Evolutionary conservation across 2,888 invertebrate species (phyloP), one percentile per base, ranked within the genome.

Genomic region (Tuta absoluta): DNA sequence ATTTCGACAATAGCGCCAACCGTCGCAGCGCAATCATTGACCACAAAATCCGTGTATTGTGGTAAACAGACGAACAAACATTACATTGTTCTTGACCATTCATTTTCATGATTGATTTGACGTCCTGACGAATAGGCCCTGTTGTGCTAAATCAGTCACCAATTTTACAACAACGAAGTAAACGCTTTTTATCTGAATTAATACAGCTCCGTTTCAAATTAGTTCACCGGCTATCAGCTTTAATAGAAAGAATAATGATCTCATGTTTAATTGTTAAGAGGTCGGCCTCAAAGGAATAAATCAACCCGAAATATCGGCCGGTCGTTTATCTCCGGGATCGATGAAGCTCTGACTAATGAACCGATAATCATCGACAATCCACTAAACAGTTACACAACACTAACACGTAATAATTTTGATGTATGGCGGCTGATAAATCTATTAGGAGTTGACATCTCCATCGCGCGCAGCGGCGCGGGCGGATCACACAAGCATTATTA

Each of bases 391-490:
- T 76, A 75, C 76, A 79, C 80, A 82, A 80, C 80, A 78, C 77
- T 75, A 73, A 72, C 79, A 75, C 77, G 73, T 73, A 78, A 76
- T 79, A 78, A 78, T 76, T 72, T 81, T 81, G 85, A 85, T 85
- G 82, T 74, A 84, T 79, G 76, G 72, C 70, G 66, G 67, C 72
- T 81, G 86, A 87, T 89, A 89, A 88, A 89, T 89, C 89, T 89
- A 89, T 90, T 89, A 88, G 75, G 75, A 74, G 79, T 74, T 82
- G 86, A 86, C 84, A 80, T 82, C 84, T 86, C 74, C 80, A 82
- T 84, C 82, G 71, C 24, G 17, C 58, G 49, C 75, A 74, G 75
- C 78, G 72, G 76, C 77, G 33, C 33, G 77, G 72, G 76, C 77
- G 72, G 75, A 76, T 77, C 81, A 79, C 77, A 81, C 76, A 74